A percentile compares a stretch with the other conserved stretches of the same genome.
phyloP scores from a whole-genome alignment of 1,140 invertebrate genomes.

The Brachionus calyciflorus region DNA sequence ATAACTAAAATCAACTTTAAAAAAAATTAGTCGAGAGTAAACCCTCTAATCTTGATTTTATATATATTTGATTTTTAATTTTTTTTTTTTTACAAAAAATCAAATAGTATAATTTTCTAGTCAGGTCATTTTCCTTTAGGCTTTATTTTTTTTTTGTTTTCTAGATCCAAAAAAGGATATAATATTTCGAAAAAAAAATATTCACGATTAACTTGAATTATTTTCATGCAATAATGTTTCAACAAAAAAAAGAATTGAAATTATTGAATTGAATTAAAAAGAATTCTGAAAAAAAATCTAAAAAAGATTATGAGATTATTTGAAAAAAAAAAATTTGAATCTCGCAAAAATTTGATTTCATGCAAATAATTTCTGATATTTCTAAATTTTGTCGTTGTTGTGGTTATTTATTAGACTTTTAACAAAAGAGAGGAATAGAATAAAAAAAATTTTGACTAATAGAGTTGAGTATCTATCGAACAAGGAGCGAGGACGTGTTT shows the following conservation, averaged over 20 bases:
- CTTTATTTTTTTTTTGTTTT: background rate
- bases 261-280: no score
- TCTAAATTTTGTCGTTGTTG: no score
- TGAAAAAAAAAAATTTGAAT: no score
- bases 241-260: background rate
- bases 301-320: no score
- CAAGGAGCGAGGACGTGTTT: background rate
- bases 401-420: no score
- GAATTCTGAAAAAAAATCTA: no score
- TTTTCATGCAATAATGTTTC: slow-evolving; percentile 15
- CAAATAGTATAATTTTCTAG: background rate
- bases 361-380: no score
- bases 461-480: no score
- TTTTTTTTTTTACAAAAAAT: slow-evolving; percentile 16
- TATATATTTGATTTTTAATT: slow-evolving; percentile 24
- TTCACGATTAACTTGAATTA: no score
- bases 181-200: background rate
- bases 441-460: no score
- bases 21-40: slow-evolving; percentile 12
- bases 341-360: no score
- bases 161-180: slow-evolving; percentile 11
- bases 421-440: no score
- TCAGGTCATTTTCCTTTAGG: slow-evolving; percentile 32
- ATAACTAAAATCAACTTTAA: background rate
- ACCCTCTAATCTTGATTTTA: background rate